Conservation (phyloP, 53 echinoderm and acorn worm genomes). For the Apostichopus leukothele region DNA sequence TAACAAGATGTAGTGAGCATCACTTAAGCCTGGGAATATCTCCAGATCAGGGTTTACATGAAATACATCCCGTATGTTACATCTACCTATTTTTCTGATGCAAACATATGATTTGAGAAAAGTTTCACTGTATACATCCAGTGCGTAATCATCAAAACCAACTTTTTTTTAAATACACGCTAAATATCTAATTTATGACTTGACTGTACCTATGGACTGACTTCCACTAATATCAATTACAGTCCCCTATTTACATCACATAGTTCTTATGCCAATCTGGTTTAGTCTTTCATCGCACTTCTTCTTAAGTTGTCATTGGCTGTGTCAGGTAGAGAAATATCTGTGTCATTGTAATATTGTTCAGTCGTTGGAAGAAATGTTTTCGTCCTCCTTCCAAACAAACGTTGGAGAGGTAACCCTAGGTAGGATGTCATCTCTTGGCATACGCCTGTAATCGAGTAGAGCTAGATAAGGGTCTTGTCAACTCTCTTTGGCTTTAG, state of each 20-base stretch:
- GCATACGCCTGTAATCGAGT: conserved; percentile 38
- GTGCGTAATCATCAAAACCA: too few relatives aligned
- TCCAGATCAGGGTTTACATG: too few relatives aligned
- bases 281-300: not conserved
- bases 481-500: conserved; percentile 39
- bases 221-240: too few relatives aligned
- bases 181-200: too few relatives aligned
- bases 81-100: too few relatives aligned
- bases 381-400: conserved; percentile 48
- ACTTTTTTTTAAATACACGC: too few relatives aligned
- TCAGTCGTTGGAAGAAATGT: conserved; percentile 35
- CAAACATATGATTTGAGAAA: too few relatives aligned
- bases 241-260: not conserved
- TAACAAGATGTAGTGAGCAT: too few relatives aligned
- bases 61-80: too few relatives aligned
- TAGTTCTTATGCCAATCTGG: not conserved
- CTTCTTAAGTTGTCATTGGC: not conserved
- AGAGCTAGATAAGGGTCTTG: conserved; percentile 49
- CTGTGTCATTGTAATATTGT: not conserved
- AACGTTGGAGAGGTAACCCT: conserved; percentile 46
- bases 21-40: too few relatives aligned
- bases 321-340: not conserved
- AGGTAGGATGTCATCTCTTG: not conserved
- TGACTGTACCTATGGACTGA: too few relatives aligned
- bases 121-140: too few relatives aligned